Percentiles rank a stretch among this genome's conserved stretches.
These are phyloP conservation scores for Leptonema lineaticorne DNA, from an alignment of 1,140 invertebrate species.

Conservation along the genomic window DNA sequence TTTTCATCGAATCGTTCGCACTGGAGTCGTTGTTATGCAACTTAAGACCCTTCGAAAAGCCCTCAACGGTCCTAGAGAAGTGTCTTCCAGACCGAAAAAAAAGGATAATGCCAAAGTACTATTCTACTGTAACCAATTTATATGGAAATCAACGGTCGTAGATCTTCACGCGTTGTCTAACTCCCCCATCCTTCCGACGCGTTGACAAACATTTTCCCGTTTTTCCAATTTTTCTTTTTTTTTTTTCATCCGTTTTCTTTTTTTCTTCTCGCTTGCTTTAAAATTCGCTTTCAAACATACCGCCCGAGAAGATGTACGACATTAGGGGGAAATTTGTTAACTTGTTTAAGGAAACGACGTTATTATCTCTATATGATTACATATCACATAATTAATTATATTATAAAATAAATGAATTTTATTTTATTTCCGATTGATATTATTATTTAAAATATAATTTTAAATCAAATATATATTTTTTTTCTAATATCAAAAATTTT, in stretches of 20 bases:
- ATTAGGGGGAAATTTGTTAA: too few relatives aligned
- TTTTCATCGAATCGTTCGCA: not conserved
- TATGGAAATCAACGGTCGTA: constrained; percentile 28
- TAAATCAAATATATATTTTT: too few relatives aligned
- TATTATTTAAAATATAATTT: too few relatives aligned
- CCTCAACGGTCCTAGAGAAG: constrained; percentile 6
- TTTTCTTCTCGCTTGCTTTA: not conserved
- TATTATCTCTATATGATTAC: too few relatives aligned
- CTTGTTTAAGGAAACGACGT: too few relatives aligned
- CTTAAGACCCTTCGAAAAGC: constrained; percentile 1
- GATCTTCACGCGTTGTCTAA: constrained; percentile 19
- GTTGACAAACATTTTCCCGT: constrained; percentile 2
- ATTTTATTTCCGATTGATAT: too few relatives aligned
- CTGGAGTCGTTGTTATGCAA: not conserved
- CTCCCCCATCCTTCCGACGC: not conserved
- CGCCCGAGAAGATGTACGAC: not conserved
- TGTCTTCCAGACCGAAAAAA: too few relatives aligned
- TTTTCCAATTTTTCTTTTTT: too few relatives aligned
- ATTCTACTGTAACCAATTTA: constrained; percentile 28
- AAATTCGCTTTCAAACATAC: not conserved
- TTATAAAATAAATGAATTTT: too few relatives aligned
- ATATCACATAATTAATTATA: too few relatives aligned
- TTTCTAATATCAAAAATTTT: too few relatives aligned
- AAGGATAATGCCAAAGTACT: constrained; percentile 4
- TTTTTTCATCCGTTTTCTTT: not conserved